Evolutionary conservation across 2,888 invertebrate species (phyloP).

Genomic region (Tupiocoris notatus): DNA sequence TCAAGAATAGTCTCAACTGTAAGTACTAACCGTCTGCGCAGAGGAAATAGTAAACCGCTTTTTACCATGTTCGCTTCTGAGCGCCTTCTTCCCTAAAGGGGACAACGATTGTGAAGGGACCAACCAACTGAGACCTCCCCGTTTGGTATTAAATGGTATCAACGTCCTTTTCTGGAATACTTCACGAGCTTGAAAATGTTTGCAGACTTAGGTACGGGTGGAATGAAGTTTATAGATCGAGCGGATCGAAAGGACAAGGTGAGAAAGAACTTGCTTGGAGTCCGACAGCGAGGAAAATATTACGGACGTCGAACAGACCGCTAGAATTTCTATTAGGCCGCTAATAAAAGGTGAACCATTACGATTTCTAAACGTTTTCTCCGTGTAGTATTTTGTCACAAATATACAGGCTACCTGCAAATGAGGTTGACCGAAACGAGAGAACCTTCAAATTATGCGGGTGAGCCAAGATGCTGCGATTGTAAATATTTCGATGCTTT

Average conservation of each 20-base stretch:
- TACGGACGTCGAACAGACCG: background rate
- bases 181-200: background rate
- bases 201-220: background rate
- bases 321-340: background rate
- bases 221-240: slow-evolving; percentile 37
- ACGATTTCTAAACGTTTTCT: too few relatives aligned
- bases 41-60: background rate
- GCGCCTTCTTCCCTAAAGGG: background rate
- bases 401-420: too few relatives aligned
- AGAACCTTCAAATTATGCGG: too few relatives aligned
- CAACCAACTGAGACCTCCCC: too few relatives aligned
- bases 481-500: too few relatives aligned
- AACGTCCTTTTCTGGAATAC: background rate
- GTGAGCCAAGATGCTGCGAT: too few relatives aligned
- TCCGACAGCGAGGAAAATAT: background rate
- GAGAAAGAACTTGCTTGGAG: slow-evolving; percentile 31
- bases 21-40: background rate
- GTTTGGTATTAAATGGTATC: slow-evolving; percentile 8
- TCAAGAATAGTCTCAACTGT: background rate
- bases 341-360: too few relatives aligned
- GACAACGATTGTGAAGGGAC: background rate
- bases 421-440: too few relatives aligned
- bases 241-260: slow-evolving; percentile 9
- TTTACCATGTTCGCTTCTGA: background rate
- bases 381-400: too few relatives aligned